Conservation (phyloP, 1,140 invertebrate species). For the Meteorus sp. region DNA sequence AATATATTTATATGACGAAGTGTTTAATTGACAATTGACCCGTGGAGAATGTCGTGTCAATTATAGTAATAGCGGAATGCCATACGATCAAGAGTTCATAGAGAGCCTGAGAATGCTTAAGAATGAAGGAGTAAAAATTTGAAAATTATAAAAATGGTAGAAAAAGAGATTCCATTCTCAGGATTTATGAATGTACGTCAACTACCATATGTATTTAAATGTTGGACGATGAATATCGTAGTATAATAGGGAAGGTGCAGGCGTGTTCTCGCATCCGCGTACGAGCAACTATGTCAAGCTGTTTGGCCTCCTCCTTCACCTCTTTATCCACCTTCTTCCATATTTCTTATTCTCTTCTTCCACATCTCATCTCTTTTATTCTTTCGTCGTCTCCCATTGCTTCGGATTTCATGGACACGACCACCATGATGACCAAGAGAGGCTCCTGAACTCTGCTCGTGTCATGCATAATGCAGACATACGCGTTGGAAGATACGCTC, state of each 20-base stretch:
- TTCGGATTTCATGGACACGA: conserved; percentile 7
- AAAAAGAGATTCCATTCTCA: too few species aligned
- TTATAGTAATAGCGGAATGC: background rate
- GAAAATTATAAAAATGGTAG: background rate
- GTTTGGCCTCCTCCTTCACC: conserved; percentile 11
- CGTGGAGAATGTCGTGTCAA: background rate
- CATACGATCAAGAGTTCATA: too few species aligned
- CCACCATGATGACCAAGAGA: conserved; percentile 17
- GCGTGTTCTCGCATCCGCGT: conserved; percentile 11
- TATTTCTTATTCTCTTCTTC: too few species aligned
- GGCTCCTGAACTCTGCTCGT: conserved; percentile 20
- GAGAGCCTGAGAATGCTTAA: too few species aligned
- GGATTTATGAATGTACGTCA: background rate
- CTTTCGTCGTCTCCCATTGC: background rate
- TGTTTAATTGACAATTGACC: background rate
- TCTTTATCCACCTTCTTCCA: too few species aligned
- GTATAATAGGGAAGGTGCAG: background rate
- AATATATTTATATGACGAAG: too few species aligned
- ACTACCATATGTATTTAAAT: too few species aligned
- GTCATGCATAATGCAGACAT: conserved; percentile 22
- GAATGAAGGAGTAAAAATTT: background rate
- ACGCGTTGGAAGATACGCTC: background rate
- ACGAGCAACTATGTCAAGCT: conserved; percentile 19
- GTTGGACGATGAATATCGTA: background rate
- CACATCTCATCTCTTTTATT: background rate